phyloP scores from a whole-genome alignment of 2,888 invertebrate species.

The Nephrotoma appendiculata region DNA sequence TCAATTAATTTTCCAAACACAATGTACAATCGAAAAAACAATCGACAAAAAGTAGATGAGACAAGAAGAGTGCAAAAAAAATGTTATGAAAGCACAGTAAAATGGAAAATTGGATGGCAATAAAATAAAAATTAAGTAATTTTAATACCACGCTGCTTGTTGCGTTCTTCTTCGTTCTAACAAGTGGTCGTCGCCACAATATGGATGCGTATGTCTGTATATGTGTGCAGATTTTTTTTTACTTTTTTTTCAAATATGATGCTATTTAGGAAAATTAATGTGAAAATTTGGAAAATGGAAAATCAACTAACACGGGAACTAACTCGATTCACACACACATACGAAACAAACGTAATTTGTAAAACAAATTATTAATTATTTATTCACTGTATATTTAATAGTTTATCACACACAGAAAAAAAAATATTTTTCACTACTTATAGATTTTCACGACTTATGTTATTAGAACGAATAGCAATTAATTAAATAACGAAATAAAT shows the following conservation, averaged over 20 bases:
- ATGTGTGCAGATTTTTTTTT: not conserved
- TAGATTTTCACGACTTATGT: not conserved
- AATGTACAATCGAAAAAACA: no score
- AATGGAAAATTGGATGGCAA: not conserved
- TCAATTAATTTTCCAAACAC: no score
- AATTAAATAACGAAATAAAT: not conserved
- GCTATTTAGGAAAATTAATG: no score
- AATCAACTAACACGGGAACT: not conserved
- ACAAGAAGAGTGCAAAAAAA: not conserved
- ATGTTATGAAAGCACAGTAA: not conserved
- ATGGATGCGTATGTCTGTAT: not conserved
- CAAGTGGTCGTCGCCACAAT: not conserved
- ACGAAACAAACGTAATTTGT: not conserved
- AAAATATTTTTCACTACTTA: not conserved
- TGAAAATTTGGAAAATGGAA: no score
- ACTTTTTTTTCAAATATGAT: no score
- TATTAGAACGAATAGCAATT: not conserved
- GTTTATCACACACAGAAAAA: not conserved
- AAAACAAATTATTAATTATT: not conserved
- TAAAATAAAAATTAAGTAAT: not conserved
- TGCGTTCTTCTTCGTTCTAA: not conserved
- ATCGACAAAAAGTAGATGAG: not conserved
- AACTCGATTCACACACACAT: no score
- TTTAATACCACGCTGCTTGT: not conserved
- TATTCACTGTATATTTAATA: not conserved